A percentile compares a stretch with the other conserved stretches of the same genome.
Evolutionary conservation across 2,797 vertebrate genomes (phyloP).

Genomic region (Neosilurus hyrtlii): DNA sequence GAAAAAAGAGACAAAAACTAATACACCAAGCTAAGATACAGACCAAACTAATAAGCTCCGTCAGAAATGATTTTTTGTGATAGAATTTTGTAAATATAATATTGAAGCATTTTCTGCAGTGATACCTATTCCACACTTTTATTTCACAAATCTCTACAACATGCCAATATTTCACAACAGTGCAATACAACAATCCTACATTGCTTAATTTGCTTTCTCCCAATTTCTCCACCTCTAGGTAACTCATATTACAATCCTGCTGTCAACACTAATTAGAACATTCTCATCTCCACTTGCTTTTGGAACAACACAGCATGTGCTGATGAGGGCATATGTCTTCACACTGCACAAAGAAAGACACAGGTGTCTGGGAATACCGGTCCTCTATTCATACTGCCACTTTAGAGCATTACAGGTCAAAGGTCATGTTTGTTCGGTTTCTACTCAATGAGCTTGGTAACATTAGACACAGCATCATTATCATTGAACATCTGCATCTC

Average conservation of each 20-base stretch:
- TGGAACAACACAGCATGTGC: slow-evolving; percentile 15
- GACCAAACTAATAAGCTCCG: neutral
- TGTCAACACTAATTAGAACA: slow-evolving; percentile 1
- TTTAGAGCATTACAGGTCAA: neutral
- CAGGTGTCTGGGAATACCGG: slow-evolving; percentile 36
- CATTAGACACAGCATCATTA: slow-evolving; percentile 39
- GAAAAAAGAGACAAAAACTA: neutral
- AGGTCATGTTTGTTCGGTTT: neutral
- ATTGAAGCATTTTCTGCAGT: neutral
- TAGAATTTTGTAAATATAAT: neutral
- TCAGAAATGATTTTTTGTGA: neutral
- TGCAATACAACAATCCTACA: neutral
- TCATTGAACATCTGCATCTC: slow-evolving; percentile 42
- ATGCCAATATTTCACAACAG: neutral
- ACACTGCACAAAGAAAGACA: slow-evolving; percentile 25
- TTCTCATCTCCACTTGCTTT: neutral
- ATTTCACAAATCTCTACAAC: neutral
- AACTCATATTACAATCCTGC: neutral
- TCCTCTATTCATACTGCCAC: neutral
- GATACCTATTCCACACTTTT: neutral
- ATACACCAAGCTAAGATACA: neutral
- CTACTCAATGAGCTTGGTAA: neutral
- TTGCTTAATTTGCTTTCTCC: neutral
- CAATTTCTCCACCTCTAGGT: neutral
- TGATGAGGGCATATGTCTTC: slow-evolving; percentile 13